These are phyloP conservation scores for Pelodiscus sinensis DNA, from an alignment of 2,113 vertebrate genomes.

Conservation along the genomic window DNA sequence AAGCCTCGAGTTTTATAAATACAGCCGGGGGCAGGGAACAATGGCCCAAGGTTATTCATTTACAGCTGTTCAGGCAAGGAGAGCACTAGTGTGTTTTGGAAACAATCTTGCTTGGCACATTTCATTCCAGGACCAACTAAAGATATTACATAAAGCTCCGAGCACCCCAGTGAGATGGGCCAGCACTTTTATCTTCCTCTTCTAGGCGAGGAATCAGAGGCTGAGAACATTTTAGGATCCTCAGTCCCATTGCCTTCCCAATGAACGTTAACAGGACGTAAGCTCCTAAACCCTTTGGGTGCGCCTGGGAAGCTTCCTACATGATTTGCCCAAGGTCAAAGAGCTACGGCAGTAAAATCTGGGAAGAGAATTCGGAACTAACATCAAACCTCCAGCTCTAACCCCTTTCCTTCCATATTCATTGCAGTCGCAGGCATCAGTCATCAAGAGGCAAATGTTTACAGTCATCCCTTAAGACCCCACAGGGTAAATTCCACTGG, in stretches of 20 bases:
- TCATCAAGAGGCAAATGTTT: background rate
- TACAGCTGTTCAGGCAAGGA: accelerated
- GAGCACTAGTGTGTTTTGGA: background rate
- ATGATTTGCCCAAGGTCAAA: background rate
- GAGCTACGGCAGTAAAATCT: background rate
- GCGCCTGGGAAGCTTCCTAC: background rate
- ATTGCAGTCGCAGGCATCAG: background rate
- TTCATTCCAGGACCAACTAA: background rate
- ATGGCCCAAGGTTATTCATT: background rate
- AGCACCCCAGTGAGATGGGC: background rate
- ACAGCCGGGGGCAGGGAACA: accelerated
- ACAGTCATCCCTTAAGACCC: background rate
- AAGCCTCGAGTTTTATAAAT: accelerated
- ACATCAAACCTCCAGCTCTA: background rate
- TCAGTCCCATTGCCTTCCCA: background rate
- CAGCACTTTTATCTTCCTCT: background rate
- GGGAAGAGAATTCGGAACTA: background rate
- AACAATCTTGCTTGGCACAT: accelerated
- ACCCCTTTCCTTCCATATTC: background rate
- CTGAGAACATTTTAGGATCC: background rate
- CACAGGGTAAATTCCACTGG: background rate
- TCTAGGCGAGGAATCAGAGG: background rate
- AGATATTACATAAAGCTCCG: background rate
- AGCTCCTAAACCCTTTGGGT: background rate
- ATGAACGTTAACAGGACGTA: background rate